These are phyloP conservation scores for Paedocypris sp. DNA, from an alignment of 2,113 vertebrate species.

Conservation along the genomic window DNA sequence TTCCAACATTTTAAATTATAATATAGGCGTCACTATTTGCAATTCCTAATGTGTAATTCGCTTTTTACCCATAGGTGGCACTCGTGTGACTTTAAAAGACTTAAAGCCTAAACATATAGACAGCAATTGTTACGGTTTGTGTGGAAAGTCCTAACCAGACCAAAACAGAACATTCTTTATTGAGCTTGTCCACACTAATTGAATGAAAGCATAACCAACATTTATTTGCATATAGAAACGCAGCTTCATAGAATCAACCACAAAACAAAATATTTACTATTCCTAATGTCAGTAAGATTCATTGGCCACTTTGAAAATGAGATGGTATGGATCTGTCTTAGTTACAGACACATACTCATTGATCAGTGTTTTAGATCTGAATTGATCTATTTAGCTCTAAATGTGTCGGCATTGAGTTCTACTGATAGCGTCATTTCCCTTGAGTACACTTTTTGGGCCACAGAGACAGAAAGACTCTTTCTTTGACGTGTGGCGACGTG, in stretches of 20 bases:
- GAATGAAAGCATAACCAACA: too few relatives aligned
- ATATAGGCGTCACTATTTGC: too few relatives aligned
- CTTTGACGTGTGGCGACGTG: conserved; percentile 1
- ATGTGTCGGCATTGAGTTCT: not conserved
- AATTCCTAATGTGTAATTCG: not conserved
- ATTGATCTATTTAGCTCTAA: conserved; percentile 14
- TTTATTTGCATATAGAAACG: too few relatives aligned
- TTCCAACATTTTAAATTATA: too few relatives aligned
- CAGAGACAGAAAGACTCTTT: not conserved
- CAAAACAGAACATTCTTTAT: too few relatives aligned
- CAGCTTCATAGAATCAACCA: too few relatives aligned
- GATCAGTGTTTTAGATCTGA: conserved; percentile 15
- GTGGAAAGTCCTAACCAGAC: not conserved
- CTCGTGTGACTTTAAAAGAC: conserved; percentile 8
- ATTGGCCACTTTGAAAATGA: too few relatives aligned
- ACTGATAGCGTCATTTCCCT: conserved; percentile 13
- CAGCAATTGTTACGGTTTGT: not conserved
- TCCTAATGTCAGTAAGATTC: too few relatives aligned
- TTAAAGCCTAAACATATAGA: not conserved
- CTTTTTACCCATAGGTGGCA: conserved; percentile 25
- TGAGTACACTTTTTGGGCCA: not conserved
- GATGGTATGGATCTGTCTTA: not conserved
- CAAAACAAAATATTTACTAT: too few relatives aligned
- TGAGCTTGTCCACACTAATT: too few relatives aligned
- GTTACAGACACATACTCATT: conserved; percentile 7